phyloP scores from a whole-genome alignment of 2,888 invertebrate species.

The Acanthopleura granulata region DNA sequence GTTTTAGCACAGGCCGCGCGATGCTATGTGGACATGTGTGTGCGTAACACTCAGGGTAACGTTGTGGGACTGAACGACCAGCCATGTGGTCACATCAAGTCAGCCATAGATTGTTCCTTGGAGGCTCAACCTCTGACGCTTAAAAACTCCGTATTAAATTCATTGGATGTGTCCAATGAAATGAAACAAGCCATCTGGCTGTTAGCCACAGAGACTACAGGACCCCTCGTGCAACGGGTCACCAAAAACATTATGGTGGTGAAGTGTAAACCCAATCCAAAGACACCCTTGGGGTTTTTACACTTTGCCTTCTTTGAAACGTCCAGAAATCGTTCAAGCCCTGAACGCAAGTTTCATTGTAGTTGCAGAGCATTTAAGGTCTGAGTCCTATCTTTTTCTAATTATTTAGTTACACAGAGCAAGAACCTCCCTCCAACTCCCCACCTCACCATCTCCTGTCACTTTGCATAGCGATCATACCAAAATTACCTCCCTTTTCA shows the following conservation, averaged over 20 bases:
- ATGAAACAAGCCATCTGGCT: constrained; percentile 76
- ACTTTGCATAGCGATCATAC: no score
- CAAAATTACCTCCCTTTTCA: no score
- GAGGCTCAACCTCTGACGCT: constrained; percentile 76
- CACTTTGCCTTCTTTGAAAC: constrained; percentile 76
- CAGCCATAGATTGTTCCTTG: constrained; percentile 76
- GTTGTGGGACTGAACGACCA: constrained; percentile 36
- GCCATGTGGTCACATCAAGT: constrained; percentile 77
- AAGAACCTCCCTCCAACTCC: no score
- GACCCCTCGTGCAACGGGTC: constrained; percentile 79
- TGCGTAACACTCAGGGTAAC: constrained; percentile 40
- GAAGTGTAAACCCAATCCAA: constrained; percentile 77
- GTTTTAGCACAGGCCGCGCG: constrained; percentile 63
- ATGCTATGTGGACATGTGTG: constrained; percentile 70
- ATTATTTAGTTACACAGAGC: no score
- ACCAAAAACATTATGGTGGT: constrained; percentile 81
- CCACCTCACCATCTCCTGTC: no score
- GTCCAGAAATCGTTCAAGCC: constrained; percentile 51
- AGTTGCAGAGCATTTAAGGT: constrained; percentile 75
- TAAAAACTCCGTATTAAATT: constrained; percentile 76
- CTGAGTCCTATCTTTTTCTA: constrained; percentile 22
- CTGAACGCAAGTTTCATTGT: constrained; percentile 75
- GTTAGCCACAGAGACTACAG: constrained; percentile 75
- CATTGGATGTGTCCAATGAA: constrained; percentile 75
- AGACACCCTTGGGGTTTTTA: constrained; percentile 79